Percentiles rank a stretch among this genome's conserved stretches.
phyloP scores from a whole-genome alignment of 2,888 invertebrate species.

The Epiblema foenella region DNA sequence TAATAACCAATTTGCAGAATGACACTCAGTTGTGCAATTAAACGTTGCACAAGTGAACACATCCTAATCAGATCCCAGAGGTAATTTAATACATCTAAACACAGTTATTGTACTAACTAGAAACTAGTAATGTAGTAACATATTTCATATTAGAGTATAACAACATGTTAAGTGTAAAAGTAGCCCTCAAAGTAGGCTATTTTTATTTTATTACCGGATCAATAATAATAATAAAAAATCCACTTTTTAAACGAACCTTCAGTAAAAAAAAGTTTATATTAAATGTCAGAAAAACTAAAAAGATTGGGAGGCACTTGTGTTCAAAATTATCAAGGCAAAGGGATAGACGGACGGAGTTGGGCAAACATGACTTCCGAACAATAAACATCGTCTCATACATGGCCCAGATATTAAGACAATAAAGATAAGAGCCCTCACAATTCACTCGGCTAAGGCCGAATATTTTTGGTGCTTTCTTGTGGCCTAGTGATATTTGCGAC shows the following conservation, averaged over 20 bases:
- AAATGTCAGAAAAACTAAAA: not conserved
- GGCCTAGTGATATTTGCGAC: conserved; percentile 78
- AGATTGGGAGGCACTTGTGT: conserved; percentile 20
- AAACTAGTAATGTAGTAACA: not conserved
- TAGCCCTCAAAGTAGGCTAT: too few relatives aligned
- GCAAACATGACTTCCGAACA: conserved; percentile 15
- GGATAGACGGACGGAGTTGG: conserved; percentile 14
- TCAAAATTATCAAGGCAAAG: conserved; percentile 34
- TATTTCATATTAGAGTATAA: too few relatives aligned
- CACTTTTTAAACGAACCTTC: too few relatives aligned
- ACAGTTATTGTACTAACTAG: not conserved
- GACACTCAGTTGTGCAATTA: conserved; percentile 28
- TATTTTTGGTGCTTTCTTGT: conserved; percentile 64
- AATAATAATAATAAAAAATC: too few relatives aligned
- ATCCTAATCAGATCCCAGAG: conserved; percentile 16
- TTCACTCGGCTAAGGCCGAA: conserved; percentile 43
- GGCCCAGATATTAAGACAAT: conserved; percentile 38
- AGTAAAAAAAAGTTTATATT: too few relatives aligned
- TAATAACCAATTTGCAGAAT: conserved; percentile 24
- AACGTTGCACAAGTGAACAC: conserved; percentile 27
- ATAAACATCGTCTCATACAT: conserved; percentile 27
- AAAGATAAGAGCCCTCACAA: conserved; percentile 38
- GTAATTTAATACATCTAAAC: not conserved
- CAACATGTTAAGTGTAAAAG: too few relatives aligned
- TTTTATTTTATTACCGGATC: too few relatives aligned